Evolutionary conservation across 2,888 invertebrate genomes (phyloP), one percentile per base, ranked within the genome.

Genomic region (Cosmia pyralina): DNA sequence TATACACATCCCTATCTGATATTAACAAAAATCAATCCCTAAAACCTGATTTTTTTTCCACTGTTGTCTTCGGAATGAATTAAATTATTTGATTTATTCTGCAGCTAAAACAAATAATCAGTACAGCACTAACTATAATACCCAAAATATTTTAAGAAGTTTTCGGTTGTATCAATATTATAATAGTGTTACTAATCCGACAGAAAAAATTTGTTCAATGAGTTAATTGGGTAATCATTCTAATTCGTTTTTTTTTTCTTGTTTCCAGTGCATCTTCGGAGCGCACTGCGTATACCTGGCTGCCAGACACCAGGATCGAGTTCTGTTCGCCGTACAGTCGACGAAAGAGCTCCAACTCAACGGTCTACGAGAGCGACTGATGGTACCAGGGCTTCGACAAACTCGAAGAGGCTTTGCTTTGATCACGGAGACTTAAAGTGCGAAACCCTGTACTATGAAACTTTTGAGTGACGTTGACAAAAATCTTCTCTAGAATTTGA

Each of bases 281-380:
- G 87, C 94, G 96, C 93, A 90, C 96, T 96, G 96, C 96, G 96
- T 96, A 96, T 90, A 92, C 95, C 92, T 96, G 96, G 96, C 90
- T 96, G 53, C 96, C 96, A n/a, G 95, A 95, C 77, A 94, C 94
- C 90, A 95, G 95, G 89, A 92, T 95, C 69, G 96, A 96, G 88
- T 95, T 96, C 90, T 90, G 93, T 80, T 94, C 95, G 2, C 95
- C 95, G 4, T 94, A 94, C 91, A 93, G 92, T 73, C 93, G 94
- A 22, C 93, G 96, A 15, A 92, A 92, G 87, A 96, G 96, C 85
- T 95, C 96, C 74, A 95, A 94, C 87, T 96, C 96, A 2, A 96
- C 96, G 0, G 92, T 96, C 77, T 96, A 94, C 90, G 96, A 96
- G 82, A 96, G 96, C 84, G 96, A 96, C 92, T 96, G 96, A 96